A percentile compares a stretch with the other conserved stretches of the same genome.
These are phyloP conservation scores for Pyrrhosoma nymphula DNA, from an alignment of 2,888 invertebrate genomes.

Conservation along the genomic window DNA sequence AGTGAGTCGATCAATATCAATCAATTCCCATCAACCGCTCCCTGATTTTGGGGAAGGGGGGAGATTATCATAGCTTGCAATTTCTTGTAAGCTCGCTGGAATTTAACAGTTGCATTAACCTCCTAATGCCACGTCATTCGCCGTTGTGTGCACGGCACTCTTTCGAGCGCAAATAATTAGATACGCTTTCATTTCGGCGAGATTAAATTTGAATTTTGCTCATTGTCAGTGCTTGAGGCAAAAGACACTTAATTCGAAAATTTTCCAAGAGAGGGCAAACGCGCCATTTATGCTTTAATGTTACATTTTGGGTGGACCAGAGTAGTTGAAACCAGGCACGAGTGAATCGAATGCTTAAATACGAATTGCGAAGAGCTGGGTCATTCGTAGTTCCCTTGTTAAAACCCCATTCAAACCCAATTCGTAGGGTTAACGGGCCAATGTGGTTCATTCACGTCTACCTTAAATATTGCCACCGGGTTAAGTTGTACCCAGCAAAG, in stretches of 20 bases:
- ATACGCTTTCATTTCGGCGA: not conserved
- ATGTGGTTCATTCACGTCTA: not conserved
- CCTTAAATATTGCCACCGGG: not conserved
- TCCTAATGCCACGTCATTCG: not conserved
- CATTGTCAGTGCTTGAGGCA: not conserved
- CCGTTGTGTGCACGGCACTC: not conserved
- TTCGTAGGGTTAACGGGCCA: too few relatives aligned
- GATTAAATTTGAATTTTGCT: not conserved
- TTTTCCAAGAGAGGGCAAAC: not conserved
- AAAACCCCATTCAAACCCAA: not conserved
- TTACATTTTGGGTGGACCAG: not conserved
- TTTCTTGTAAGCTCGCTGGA: not conserved
- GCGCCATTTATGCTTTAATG: too few relatives aligned
- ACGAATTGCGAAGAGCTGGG: not conserved
- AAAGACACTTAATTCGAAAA: not conserved
- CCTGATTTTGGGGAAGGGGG: not conserved
- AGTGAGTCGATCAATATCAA: conserved; percentile 31
- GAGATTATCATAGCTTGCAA: not conserved
- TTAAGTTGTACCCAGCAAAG: too few relatives aligned
- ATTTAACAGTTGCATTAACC: conserved; percentile 5
- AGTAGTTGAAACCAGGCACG: not conserved
- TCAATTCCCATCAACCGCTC: conserved; percentile 4
- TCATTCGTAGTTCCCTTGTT: not conserved
- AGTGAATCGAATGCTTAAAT: not conserved
- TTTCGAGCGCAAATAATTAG: not conserved